Percentiles rank a stretch among this genome's conserved stretches.
Conservation (phyloP, 2,888 invertebrate species). For the Schrankia costaestrigalis region DNA sequence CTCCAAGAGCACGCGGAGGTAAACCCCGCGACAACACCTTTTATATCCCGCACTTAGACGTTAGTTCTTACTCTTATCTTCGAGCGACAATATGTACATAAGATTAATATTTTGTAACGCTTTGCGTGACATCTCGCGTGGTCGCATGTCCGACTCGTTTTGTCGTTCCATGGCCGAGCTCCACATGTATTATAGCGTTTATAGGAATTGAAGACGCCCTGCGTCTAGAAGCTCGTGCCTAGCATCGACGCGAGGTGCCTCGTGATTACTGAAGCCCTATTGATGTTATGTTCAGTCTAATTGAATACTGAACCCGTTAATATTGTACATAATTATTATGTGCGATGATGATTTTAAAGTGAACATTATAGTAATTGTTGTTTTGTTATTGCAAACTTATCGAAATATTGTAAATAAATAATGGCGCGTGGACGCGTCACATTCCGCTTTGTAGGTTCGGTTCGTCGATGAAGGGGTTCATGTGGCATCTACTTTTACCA, state of each 20-base stretch:
- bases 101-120: constrained; percentile 76
- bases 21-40: constrained; percentile 57
- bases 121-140: constrained; percentile 57
- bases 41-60: constrained; percentile 63
- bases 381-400: constrained; percentile 74
- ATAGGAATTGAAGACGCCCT: constrained; percentile 62
- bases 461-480: constrained; percentile 34
- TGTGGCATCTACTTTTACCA: constrained; percentile 45
- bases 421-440: constrained; percentile 57
- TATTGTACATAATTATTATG: constrained; percentile 67
- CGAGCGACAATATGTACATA: constrained; percentile 81
- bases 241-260: constrained; percentile 41
- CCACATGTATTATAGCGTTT: constrained; percentile 41
- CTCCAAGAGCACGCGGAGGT: constrained; percentile 78
- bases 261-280: constrained; percentile 56
- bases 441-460: constrained; percentile 52
- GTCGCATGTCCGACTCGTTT: constrained; percentile 6
- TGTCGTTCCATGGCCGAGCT: constrained; percentile 12
- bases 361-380: constrained; percentile 59
- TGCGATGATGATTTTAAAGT: constrained; percentile 68
- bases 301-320: constrained; percentile 55
- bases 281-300: constrained; percentile 59
- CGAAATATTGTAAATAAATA: constrained; percentile 67
- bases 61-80: constrained; percentile 74
- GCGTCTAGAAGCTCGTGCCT: constrained; percentile 32